Percentiles rank a stretch among this genome's conserved stretches.
Conservation (phyloP, 2,888 invertebrate species). For the Dryococelus australis region DNA sequence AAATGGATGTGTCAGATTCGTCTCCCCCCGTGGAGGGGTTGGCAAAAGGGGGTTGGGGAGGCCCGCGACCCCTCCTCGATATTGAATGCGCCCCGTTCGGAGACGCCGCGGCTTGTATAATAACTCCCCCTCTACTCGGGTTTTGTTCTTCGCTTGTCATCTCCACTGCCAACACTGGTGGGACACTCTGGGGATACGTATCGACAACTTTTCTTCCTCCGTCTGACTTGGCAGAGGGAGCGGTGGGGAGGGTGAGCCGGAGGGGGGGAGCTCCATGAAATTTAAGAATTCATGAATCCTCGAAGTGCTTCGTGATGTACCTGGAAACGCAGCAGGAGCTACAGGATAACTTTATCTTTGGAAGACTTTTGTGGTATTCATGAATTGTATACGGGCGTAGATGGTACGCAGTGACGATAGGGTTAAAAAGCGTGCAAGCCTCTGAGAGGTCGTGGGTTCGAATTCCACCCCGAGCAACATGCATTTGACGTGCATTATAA, state of each 20-base stretch:
- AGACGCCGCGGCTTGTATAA: background rate
- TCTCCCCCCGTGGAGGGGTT: background rate
- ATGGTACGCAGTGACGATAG: no score
- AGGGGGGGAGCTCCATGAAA: background rate
- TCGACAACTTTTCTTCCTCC: background rate
- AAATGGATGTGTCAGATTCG: constrained; percentile 6
- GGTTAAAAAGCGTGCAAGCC: no score
- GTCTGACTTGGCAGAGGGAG: background rate
- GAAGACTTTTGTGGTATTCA: no score
- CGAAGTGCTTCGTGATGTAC: background rate
- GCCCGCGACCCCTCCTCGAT: background rate
- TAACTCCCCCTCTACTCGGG: background rate
- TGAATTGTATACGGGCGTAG: no score
- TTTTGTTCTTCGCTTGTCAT: background rate
- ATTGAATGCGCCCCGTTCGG: background rate
- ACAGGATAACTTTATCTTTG: no score
- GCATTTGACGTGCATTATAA: no score
- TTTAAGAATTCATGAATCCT: background rate
- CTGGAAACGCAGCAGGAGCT: no score
- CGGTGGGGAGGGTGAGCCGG: no score
- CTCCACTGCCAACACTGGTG: background rate
- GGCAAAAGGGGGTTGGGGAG: background rate
- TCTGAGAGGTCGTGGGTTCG: no score
- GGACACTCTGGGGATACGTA: background rate
- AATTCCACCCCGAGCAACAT: no score